Base-by-base conservation (phyloP, 37 sponge, comb jelly and placozoan genomes). In the Haliclona indistincta region DNA sequence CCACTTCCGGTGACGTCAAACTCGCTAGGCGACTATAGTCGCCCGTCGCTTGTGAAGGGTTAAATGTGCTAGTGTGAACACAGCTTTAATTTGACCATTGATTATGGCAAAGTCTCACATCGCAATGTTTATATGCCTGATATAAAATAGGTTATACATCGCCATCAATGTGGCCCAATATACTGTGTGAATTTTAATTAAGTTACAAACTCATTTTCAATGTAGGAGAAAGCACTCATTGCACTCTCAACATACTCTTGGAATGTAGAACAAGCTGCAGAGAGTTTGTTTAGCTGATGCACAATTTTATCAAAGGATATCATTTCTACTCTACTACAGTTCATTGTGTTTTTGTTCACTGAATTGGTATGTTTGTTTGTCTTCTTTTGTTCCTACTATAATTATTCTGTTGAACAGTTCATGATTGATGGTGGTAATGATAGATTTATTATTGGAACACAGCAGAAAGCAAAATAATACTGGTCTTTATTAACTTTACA, bases 221-320 rank as follows among this genome's bases (percentile, higher is more conserved):
- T n/a, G 7, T 30, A 86, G 89, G 43, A 73, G 43, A 56, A 82
- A 22, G 79, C 89, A 13, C 49, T 91, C 26, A 65, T 70, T 38
- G 89, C 96, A n/a, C 75, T 94, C 2, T 95, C 92, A 0, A 80
- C 92, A 26, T 65, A 80, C 43, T 79, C 85, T 29, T 91, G 92
- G 92, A 64, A 95, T 74, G 75, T 91, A 22, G 83, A 81, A 51
- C 67, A 78, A 44, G 91, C 96, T 22, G 80, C 91, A 23, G 96
- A 95, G 13, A 73, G 82, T 67, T 75, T 95, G 0, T 91, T 84
- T 49, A 81, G 90, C 33, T 89, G 77, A 83, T 39, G 58, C 39
- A 35, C 33, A 55, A 41, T 23, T 19, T 38, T 33, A 33, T 42
- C 66, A n/a, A 38, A 33, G 36, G 26, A 26, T n/a, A 8, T 6